Evolutionary conservation across 2,888 invertebrate species (phyloP), one percentile per base, ranked within the genome.

Genomic region (Drosophila engyochracea): DNA sequence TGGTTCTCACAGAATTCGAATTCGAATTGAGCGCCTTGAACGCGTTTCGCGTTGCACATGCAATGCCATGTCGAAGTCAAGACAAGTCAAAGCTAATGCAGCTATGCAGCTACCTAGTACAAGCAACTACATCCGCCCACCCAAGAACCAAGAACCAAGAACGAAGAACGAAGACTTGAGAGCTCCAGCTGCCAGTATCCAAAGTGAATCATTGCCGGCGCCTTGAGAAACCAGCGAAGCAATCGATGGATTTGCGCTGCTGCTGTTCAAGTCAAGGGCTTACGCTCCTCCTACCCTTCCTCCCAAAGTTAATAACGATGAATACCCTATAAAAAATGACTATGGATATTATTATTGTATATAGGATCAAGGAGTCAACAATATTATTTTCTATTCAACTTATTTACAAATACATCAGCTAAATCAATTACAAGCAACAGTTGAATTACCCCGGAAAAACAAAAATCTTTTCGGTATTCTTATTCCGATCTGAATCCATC

Each of bases 151-250:
- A 30, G 30, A 30, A 30, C 30, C 0, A 30, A 31, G 31, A 31
- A 31, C 31, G 0, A 31, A 35, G 49, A 60, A 52, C 49, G 39
- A 52, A 41, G 60, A 66, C 25, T 19, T n/a, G 25, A 30, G 55
- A 55, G 49, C 66, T 63, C 70, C 77, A 77, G 77, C 76, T 60
- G 77, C 78, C 78, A 74, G 63, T 33, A 59, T 64, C 72, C 64
- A 37, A 65, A 31, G 71, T 80, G 76, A 75, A 65, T 79, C 79
- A 74, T 37, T 59, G 66, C 37, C 60, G 67, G 62, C 65, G 69
- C 79, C 79, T 79, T 79, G 79, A 76, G 61, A 68, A 76, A 80
- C 58, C 79, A 79, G 69, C 77, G 59, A 81, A 76, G 73, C 81
- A 77, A 77, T 81, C 77, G 77, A 80, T 60, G 41, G 62, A 68